Evolutionary conservation across 2,888 invertebrate species (phyloP).

Genomic region (Brachynemurus nebulosus): DNA sequence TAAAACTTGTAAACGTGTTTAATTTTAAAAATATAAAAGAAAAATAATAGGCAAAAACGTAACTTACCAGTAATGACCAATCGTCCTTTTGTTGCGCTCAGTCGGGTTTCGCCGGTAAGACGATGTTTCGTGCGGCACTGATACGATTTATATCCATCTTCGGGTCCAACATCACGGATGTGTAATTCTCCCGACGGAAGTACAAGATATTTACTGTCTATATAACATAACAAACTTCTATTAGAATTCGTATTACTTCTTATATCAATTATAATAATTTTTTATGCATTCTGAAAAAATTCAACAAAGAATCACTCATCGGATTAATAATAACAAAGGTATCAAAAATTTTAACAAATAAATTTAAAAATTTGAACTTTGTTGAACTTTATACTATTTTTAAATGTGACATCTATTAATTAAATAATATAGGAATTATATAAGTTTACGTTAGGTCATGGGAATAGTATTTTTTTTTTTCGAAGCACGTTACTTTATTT

Average conservation of each 20-base stretch:
- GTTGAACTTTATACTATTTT: too few relatives aligned
- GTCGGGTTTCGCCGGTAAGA: slow-evolving; percentile 80
- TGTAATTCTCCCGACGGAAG: slow-evolving; percentile 90
- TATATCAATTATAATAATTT: too few relatives aligned
- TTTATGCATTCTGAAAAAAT: too few relatives aligned
- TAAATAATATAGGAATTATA: too few relatives aligned
- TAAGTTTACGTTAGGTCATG: too few relatives aligned
- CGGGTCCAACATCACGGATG: slow-evolving; percentile 87
- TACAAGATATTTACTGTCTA: slow-evolving; percentile 92
- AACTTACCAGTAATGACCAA: slow-evolving; percentile 89
- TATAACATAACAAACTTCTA: slow-evolving; percentile 9
- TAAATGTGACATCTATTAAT: too few relatives aligned
- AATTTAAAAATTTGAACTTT: too few relatives aligned
- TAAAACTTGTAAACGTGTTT: slow-evolving; percentile 10
- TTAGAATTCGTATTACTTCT: neutral
- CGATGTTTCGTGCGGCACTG: slow-evolving; percentile 89
- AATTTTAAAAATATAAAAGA: slow-evolving; percentile 11
- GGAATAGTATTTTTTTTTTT: too few relatives aligned
- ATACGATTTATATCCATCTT: slow-evolving; percentile 87
- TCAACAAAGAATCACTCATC: too few relatives aligned
- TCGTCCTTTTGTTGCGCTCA: slow-evolving; percentile 87
- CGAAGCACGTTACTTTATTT: too few relatives aligned
- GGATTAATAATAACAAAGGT: too few relatives aligned
- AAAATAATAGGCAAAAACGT: slow-evolving; percentile 21
- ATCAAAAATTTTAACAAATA: too few relatives aligned